Base-by-base conservation (phyloP, 2,113 vertebrate genomes). In the Malurus melanocephalus region DNA sequence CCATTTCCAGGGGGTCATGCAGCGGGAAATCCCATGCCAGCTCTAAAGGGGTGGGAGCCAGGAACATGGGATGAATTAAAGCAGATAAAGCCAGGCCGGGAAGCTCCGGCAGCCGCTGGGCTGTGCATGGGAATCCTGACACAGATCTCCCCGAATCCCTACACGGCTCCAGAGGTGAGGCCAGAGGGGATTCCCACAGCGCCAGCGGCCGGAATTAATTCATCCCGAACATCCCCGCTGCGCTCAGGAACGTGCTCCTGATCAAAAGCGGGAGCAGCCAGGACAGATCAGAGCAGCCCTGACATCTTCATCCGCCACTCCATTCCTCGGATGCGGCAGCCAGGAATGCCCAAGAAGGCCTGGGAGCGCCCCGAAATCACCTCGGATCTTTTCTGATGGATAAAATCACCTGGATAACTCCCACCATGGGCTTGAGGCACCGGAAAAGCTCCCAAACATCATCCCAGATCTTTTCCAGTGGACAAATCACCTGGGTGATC, bases 161-260 rank as follows among this genome's bases (percentile, higher is more conserved):
- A 86, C 91, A 86, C 32, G 45, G 17, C 85, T 64, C 93, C 49
- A 17, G 83, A 78, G 90, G 45, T 22, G n/a, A 60, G 62, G 5
- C 43, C 35, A 38, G 38, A 38, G 38, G 61, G 57, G 68, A 68
- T 86, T 89, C 88, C 68, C 67, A 10, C 38, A 38, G 38, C 38
- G 38, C 38, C 38, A 38, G 38, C 38, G 11, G 38, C 38, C 30
- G 28, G 85, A 45, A 91, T 94, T 91, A 94, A 94, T 91, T 84
- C 78, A 30, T 75, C 87, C 69, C 20, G 85, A 89, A 93, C 91
- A 93, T 93, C 68, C 55, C 73, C 85, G 2, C 59, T 43, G 91
- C 4, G 88, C 80, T 40, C 19, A 4, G 71, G 46, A 82, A 83
- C 79, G 69, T 35, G 82, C 11, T 40, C 66, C 76, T 59, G 89